A percentile compares a stretch with the other conserved stretches of the same genome.
Conservation (phyloP, 2,113 vertebrate genomes). For the Pseudois nayaur region DNA sequence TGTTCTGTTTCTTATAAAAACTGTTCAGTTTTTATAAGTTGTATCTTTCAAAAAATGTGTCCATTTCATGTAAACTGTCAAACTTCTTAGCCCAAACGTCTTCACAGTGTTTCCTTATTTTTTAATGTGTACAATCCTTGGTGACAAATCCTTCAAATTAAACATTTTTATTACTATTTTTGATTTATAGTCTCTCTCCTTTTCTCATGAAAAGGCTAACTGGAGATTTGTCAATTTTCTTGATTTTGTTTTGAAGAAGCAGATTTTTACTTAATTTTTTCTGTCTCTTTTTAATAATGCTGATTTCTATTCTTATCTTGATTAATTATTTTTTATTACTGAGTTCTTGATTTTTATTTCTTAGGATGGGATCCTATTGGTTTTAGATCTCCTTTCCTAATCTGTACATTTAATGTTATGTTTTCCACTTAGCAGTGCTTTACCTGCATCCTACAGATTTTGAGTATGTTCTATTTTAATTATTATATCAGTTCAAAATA, state of each 20-base stretch:
- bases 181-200: background rate
- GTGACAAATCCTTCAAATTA: background rate
- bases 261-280: background rate
- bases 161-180: background rate
- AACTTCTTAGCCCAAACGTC: background rate
- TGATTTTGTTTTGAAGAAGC: background rate
- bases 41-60: background rate
- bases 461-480: background rate
- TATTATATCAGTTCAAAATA: background rate
- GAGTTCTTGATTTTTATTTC: background rate
- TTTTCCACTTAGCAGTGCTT: background rate
- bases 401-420: background rate
- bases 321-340: background rate
- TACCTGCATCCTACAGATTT: background rate
- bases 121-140: background rate
- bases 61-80: background rate
- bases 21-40: background rate
- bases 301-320: background rate
- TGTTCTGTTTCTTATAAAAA: background rate
- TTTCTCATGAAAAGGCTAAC: background rate
- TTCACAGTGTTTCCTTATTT: background rate
- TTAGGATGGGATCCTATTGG: background rate
- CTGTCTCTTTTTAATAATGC: background rate
- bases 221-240: background rate
- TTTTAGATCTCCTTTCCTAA: background rate